phyloP scores from a whole-genome alignment of 2,888 invertebrate genomes.

The Nomada hirtipes region DNA sequence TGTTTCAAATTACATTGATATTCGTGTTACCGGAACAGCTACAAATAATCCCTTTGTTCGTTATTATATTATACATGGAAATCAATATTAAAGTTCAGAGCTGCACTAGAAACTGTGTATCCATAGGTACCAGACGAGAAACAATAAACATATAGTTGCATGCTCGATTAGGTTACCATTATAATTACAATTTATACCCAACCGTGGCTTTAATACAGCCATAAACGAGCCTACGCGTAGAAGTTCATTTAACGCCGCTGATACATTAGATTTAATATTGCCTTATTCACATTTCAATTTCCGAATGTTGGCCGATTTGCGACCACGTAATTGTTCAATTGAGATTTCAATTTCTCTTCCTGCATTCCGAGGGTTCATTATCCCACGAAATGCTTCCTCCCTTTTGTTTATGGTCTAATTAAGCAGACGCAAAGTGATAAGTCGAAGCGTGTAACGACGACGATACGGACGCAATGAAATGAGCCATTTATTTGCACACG shows the following conservation, averaged over 20 bases:
- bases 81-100: background rate
- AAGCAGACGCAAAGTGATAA: background rate
- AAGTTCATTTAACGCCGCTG: background rate
- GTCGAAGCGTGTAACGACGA: background rate
- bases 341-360: background rate
- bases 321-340: background rate
- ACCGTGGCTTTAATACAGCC: background rate
- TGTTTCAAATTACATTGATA: conserved; percentile 20
- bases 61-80: conserved; percentile 1
- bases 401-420: conserved; percentile 1
- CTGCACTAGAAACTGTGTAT: background rate
- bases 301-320: background rate
- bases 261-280: background rate
- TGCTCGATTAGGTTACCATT: background rate
- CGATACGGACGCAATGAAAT: background rate
- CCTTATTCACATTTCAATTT: background rate
- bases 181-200: background rate
- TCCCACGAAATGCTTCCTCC: too few relatives aligned
- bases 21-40: background rate
- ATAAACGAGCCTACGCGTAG: background rate
- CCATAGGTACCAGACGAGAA: background rate
- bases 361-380: too few relatives aligned
- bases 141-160: background rate
- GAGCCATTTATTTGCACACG: background rate
- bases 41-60: background rate